phyloP scores from a whole-genome alignment of 2,888 invertebrate species.

The Operophtera brumata region DNA sequence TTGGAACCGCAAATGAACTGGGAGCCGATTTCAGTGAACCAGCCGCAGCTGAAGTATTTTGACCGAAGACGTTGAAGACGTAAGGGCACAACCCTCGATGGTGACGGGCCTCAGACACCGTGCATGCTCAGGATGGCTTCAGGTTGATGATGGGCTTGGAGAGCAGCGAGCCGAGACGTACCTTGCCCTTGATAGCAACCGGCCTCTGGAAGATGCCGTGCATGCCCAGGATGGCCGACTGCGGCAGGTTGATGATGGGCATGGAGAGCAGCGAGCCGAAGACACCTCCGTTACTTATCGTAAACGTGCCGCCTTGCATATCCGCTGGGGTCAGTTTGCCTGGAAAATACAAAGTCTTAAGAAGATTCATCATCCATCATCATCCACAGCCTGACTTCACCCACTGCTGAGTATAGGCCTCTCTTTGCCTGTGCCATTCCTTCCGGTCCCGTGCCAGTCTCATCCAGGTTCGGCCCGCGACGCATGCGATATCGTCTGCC shows the following conservation, averaged over 20 bases:
- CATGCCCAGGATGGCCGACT: conserved; percentile 99
- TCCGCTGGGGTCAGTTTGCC: conserved; percentile 93
- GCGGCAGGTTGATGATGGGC: conserved; percentile 99
- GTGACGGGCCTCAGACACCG: conserved; percentile 95
- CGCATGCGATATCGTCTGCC: too few relatives aligned
- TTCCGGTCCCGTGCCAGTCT: too few relatives aligned
- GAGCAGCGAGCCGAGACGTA: conserved; percentile 70
- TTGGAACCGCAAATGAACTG: too few relatives aligned
- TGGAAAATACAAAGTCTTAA: conserved; percentile 36
- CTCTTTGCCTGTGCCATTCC: too few relatives aligned
- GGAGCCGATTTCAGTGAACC: too few relatives aligned
- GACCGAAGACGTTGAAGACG: too few relatives aligned
- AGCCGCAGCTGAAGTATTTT: too few relatives aligned
- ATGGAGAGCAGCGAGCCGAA: conserved; percentile 98
- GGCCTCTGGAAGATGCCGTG: conserved; percentile 98
- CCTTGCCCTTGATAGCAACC: conserved; percentile 91
- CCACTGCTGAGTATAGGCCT: too few relatives aligned
- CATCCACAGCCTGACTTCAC: too few relatives aligned
- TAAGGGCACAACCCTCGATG: conserved; percentile 81
- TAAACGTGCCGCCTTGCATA: conserved; percentile 99
- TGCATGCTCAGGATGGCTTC: conserved; percentile 99
- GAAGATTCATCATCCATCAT: too few relatives aligned
- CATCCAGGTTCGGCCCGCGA: too few relatives aligned
- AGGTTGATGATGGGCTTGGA: conserved; percentile 99
- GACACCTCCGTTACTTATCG: conserved; percentile 99